Base-by-base conservation (phyloP, 1,140 invertebrate species). In the Drosophila fuyamai region DNA sequence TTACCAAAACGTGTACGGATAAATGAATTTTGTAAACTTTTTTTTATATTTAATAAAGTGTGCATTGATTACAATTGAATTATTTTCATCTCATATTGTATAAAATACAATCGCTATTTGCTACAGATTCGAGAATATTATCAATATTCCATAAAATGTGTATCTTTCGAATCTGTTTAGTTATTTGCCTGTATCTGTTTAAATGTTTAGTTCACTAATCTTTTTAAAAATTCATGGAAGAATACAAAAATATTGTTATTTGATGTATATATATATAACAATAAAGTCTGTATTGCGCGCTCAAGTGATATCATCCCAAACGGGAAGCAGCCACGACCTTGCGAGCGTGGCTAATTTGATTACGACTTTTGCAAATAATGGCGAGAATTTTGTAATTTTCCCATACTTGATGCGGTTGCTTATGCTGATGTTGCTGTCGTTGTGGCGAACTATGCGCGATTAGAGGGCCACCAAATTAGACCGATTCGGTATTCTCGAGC, bases 371-470 rank as follows among this genome's bases (percentile, higher is more conserved):
- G 44, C 14, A 16, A 23, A 48, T 71, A 71, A 71, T 71, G 71
- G 54, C 66, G 36, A 71, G 68, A 71, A 71, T 71, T 71, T 40
- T 70, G 51, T 71, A 70, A 71, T 71, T 71, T 71, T 57, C 68
- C 36, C 68, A 71, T 29, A 66, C 61, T 66, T 66, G 5, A n/a
- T 41, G 53, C 53, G n/a, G 53, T 23, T 18, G 47, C 10, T 23
- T 29, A 38, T 13, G 54, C 9, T 12, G 13, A 27, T 32, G 36
- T 18, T 9, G 58, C 35, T 29, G 46, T 32, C 23, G n/a, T 13
- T 36, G 14, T 13, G 9, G 13, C 18, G 8, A 56, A 56, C 47
- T 56, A 46, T 36, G 41, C 12, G 35, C 65, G 46, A 67, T 63
- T 67, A 51, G 58, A 40, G 63, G 29, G 4, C 14, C 51, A 55